Conservation (phyloP, 2,797 vertebrate genomes). For the Sebastes taczanowskii region DNA sequence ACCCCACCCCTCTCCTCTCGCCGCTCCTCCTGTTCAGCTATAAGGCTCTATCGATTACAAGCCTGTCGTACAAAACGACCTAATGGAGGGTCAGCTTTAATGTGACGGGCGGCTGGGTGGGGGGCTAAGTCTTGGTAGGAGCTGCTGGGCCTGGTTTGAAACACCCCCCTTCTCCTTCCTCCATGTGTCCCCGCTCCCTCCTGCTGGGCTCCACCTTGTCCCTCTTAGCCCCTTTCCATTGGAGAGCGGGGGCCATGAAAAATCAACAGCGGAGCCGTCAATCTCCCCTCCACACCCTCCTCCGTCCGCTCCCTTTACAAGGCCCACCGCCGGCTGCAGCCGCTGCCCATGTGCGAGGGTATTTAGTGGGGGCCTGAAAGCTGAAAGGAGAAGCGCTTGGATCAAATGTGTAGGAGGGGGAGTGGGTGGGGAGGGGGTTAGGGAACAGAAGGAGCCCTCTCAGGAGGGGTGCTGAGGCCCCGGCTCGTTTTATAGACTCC, state of each 20-base stretch:
- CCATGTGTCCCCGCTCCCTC: constrained; percentile 72
- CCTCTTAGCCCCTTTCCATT: constrained; percentile 80
- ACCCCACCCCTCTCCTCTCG: constrained; percentile 42
- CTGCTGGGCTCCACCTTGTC: constrained; percentile 87
- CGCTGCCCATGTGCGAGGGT: constrained; percentile 89
- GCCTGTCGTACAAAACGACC: constrained; percentile 86
- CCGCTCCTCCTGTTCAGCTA: constrained; percentile 68
- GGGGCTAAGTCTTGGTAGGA: constrained; percentile 83
- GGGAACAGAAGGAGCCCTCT: constrained; percentile 98
- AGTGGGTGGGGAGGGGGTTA: constrained; percentile 30
- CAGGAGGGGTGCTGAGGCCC: constrained; percentile 91
- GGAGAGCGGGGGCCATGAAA: constrained; percentile 86
- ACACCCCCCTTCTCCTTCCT: constrained; percentile 68
- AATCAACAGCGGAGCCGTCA: constrained; percentile 85
- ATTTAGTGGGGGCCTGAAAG: constrained; percentile 87
- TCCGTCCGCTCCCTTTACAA: constrained; percentile 60
- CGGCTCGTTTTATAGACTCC: constrained; percentile 99
- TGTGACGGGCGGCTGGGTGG: constrained; percentile 83
- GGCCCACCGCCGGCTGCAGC: constrained; percentile 71
- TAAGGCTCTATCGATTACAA: constrained; percentile 92
- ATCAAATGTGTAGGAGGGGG: constrained; percentile 83
- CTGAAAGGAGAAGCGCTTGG: constrained; percentile 83
- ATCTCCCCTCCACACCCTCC: constrained; percentile 18
- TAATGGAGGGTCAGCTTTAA: constrained; percentile 95
- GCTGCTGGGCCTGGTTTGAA: constrained; percentile 75